Evolutionary conservation across 2,888 invertebrate genomes (phyloP), one percentile per base, ranked within the genome.

Genomic region (Tipula vernalis): DNA sequence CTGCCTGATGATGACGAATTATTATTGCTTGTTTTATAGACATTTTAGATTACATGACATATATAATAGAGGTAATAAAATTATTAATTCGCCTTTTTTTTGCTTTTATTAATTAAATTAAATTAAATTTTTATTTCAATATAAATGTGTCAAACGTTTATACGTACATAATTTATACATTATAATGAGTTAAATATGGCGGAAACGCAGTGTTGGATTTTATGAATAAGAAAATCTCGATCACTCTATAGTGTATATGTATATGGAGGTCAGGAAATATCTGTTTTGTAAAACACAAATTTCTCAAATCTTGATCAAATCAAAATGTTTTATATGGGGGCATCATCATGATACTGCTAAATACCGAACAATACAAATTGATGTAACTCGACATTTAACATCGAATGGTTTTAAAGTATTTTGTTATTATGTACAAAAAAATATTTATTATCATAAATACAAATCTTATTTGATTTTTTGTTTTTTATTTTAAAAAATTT

Each of bases 341-440:
- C 28, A 18, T 71, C 71, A 71, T 28, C 71, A 71, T 71, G 71
- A 71, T 71, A 71, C 71, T 71, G 71, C 71, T 71, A 71, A 71
- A 71, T 71, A 71, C 28, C 71, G 71, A 71, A 71, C 71, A 71
- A 71, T 71, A 71, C 28, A 71, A 71, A 71, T 71, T 71, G 71
- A 71, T 71, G 71, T 71, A 71, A 71, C 71, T 71, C 71, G 71
- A 71, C 71, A 71, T 71, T 71, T 71, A 71, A 71, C 71, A 71
- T 71, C 71, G 71, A 28, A 71, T 71, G 28, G 12, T 71, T 71
- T 28, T 71, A 71, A 71, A 71, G 71, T 71, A 71, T 71, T 71
- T 71, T 71, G 18, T 28, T 71, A 4, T 71, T 71, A 5, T 28
- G 28, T 28, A 28, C 2, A 57, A 57, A 57, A 57, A 57, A 39